Evolutionary conservation across 2,113 vertebrate genomes (phyloP).

Genomic region (Onychostruthus taczanowskii): DNA sequence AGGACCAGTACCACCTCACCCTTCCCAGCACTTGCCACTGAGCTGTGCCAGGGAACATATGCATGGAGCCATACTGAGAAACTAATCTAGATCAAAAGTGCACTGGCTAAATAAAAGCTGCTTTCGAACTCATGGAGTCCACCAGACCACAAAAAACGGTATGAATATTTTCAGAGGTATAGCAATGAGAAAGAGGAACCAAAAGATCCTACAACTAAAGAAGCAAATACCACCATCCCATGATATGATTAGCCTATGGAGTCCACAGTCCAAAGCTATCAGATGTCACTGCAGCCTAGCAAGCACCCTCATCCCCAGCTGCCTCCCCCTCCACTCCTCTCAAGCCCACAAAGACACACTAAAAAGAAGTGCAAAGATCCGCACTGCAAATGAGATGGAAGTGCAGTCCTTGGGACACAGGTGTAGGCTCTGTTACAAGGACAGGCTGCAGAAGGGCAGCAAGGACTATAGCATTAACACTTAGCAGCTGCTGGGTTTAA

Average conservation of each 20-base stretch:
- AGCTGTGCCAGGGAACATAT: not conserved
- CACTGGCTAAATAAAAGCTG: not conserved
- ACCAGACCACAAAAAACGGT: not conserved
- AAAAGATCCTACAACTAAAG: not conserved
- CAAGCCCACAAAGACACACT: not conserved
- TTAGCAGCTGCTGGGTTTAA: not conserved
- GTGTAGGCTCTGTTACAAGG: not conserved
- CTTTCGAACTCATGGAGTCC: not conserved
- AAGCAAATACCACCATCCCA: not conserved
- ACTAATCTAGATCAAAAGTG: not conserved
- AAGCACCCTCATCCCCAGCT: not conserved
- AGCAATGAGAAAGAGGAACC: not conserved
- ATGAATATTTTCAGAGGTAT: not conserved
- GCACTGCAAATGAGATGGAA: not conserved
- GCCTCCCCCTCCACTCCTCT: not conserved
- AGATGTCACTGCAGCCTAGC: not conserved
- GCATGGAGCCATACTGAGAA: not conserved
- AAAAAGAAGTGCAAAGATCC: not conserved
- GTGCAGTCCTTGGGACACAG: not conserved
- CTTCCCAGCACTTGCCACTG: not conserved
- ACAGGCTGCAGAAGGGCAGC: not conserved
- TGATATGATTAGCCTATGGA: not conserved
- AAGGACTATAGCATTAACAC: not conserved
- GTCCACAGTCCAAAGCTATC: not conserved
- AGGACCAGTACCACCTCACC: not conserved